Evolutionary conservation across 2,888 invertebrate species (phyloP).

Genomic region (Phragmatobia fuliginosa): DNA sequence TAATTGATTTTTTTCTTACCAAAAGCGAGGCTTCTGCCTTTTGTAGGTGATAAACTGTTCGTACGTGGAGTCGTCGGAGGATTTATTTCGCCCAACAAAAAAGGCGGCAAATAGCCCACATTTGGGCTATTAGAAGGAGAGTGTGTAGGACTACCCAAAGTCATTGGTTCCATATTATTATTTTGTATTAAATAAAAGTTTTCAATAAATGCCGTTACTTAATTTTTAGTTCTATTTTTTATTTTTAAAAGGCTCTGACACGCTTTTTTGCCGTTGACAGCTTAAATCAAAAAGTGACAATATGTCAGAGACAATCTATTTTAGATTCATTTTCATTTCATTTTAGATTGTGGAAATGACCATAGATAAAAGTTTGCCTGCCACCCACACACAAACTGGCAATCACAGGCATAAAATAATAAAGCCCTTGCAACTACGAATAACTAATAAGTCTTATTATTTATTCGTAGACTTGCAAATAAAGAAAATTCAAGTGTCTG

Average conservation of each 20-base stretch:
- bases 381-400: no score
- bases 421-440: no score
- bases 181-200: conserved; percentile 11
- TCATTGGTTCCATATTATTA: conserved; percentile 93
- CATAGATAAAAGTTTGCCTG: no score
- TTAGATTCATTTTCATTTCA: no score
- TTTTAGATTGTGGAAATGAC: no score
- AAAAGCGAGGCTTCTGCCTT: conserved; percentile 84
- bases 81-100: conserved; percentile 91
- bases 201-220: conserved; percentile 28
- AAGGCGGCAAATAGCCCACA: conserved; percentile 91
- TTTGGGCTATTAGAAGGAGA: conserved; percentile 89
- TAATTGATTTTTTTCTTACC: conserved; percentile 71
- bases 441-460: no score
- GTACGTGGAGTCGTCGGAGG: conserved; percentile 85
- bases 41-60: conserved; percentile 88
- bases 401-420: no score
- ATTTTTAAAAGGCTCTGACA: conserved; percentile 38
- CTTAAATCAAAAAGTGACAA: conserved; percentile 8
- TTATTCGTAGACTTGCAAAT: no score
- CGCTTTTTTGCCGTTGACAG: conserved; percentile 28
- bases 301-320: conserved; percentile 2
- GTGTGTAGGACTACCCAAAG: conserved; percentile 92
- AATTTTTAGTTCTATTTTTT: conserved; percentile 24
- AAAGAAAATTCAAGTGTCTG: no score